Percentiles rank a stretch among this genome's conserved stretches.
These are phyloP conservation scores for Beris morrisii DNA, from an alignment of 2,888 invertebrate species.

Conservation along the genomic window DNA sequence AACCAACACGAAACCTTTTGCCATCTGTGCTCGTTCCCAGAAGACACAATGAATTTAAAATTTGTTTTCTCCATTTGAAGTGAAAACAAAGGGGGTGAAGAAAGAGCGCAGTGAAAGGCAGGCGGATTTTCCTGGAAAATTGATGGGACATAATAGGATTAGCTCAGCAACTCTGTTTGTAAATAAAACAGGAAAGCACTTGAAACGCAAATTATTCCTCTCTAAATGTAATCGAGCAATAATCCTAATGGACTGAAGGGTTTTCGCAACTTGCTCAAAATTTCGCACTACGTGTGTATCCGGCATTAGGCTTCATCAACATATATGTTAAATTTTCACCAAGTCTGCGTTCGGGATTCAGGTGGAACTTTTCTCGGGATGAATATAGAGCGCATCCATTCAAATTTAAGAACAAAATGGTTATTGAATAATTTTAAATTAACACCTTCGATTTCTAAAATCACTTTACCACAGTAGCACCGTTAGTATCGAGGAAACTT, in stretches of 20 bases:
- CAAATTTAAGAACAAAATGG: no score
- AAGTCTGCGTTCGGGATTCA: no score
- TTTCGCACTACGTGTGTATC: no score
- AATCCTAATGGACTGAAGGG: conserved; percentile 33
- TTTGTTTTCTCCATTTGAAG: conserved; percentile 25
- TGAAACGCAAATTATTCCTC: conserved; percentile 28
- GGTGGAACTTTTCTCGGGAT: no score
- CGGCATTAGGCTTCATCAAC: no score
- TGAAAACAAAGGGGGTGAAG: conserved; percentile 19
- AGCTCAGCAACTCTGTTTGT: conserved; percentile 29
- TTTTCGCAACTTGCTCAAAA: conserved; percentile 6
- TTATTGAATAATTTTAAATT: no score
- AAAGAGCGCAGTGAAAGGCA: not conserved
- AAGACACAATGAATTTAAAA: conserved; percentile 28
- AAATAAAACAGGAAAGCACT: conserved; percentile 31
- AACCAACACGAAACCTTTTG: conserved; percentile 12
- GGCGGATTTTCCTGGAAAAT: conserved; percentile 22
- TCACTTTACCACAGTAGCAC: no score
- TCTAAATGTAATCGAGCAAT: conserved; percentile 34
- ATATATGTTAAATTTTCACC: no score
- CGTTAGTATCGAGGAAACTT: no score
- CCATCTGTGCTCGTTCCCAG: conserved; percentile 27
- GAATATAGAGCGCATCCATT: no score
- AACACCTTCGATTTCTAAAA: no score
- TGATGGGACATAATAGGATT: conserved; percentile 32